Percentiles rank a stretch among this genome's conserved stretches.
Evolutionary conservation across 2,888 invertebrate species (phyloP).

Genomic region (Troides oblongomaculatus): DNA sequence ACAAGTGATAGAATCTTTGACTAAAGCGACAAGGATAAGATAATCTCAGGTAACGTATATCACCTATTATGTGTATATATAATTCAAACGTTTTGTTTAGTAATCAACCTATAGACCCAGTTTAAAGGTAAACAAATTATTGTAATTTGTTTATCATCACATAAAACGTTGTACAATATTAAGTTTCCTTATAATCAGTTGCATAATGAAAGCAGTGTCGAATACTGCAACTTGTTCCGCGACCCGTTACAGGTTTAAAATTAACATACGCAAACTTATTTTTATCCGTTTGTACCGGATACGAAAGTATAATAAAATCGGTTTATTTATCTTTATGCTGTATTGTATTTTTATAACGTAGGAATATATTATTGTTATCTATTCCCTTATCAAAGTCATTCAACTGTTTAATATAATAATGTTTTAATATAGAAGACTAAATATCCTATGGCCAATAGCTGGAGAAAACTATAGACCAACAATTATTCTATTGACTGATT

Average conservation of each 20-base stretch:
- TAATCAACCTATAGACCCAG: background rate
- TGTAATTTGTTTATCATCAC: slow-evolving; percentile 1
- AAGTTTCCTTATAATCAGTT: slow-evolving; percentile 17
- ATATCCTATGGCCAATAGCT: too few species aligned
- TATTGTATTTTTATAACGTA: background rate
- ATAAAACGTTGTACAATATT: background rate
- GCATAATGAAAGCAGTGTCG: slow-evolving; percentile 23
- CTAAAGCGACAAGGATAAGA: too few species aligned
- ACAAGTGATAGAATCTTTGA: too few species aligned
- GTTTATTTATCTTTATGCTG: background rate
- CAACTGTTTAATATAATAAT: too few species aligned
- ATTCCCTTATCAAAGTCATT: too few species aligned
- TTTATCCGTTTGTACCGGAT: background rate
- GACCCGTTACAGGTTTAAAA: slow-evolving; percentile 7
- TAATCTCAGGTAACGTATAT: background rate
- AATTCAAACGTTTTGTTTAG: background rate
- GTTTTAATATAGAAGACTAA: too few species aligned
- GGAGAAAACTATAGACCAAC: too few species aligned
- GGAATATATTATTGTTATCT: too few species aligned
- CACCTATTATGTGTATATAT: too few species aligned
- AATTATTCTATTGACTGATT: too few species aligned
- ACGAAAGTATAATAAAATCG: background rate
- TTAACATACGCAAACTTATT: slow-evolving; percentile 1
- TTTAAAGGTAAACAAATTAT: background rate
- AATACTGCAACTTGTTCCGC: slow-evolving; percentile 15